These are phyloP conservation scores for Nymphalis c-album DNA, from an alignment of 2,888 invertebrate species.

Conservation along the genomic window DNA sequence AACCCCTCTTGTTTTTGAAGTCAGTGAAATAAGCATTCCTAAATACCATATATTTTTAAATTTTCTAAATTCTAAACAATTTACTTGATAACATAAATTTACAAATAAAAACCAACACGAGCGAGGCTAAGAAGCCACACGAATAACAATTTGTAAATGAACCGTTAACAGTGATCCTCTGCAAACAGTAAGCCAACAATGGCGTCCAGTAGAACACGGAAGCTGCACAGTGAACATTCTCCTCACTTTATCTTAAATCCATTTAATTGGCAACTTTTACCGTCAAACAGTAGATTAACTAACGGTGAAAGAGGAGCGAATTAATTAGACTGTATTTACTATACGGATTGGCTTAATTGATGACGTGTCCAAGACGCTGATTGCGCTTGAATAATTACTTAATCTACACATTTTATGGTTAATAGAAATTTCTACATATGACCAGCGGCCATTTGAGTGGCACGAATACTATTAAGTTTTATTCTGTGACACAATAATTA, in stretches of 20 bases:
- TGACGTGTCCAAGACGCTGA: not conserved
- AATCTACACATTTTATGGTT: constrained; percentile 5
- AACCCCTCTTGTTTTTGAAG: no score
- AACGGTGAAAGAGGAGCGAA: constrained; percentile 35
- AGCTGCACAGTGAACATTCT: constrained; percentile 33
- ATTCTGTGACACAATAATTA: no score
- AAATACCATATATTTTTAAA: no score
- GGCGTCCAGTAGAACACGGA: constrained; percentile 34
- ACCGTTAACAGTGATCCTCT: not conserved
- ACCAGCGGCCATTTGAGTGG: no score
- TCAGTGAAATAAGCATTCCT: no score
- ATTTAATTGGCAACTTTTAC: constrained; percentile 39
- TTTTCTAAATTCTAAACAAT: no score
- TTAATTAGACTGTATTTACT: constrained; percentile 33
- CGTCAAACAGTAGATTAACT: constrained; percentile 35
- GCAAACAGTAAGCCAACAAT: constrained; percentile 30
- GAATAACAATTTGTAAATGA: constrained; percentile 5
- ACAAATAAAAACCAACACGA: no score
- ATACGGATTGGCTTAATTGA: constrained; percentile 3
- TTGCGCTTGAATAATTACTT: constrained; percentile 12
- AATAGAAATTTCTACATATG: not conserved
- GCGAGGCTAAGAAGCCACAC: no score
- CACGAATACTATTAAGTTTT: no score
- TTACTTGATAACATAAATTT: no score
- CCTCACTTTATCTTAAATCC: constrained; percentile 33